Evolutionary conservation across 2,888 invertebrate species (phyloP).

Genomic region (Clostera curtula): DNA sequence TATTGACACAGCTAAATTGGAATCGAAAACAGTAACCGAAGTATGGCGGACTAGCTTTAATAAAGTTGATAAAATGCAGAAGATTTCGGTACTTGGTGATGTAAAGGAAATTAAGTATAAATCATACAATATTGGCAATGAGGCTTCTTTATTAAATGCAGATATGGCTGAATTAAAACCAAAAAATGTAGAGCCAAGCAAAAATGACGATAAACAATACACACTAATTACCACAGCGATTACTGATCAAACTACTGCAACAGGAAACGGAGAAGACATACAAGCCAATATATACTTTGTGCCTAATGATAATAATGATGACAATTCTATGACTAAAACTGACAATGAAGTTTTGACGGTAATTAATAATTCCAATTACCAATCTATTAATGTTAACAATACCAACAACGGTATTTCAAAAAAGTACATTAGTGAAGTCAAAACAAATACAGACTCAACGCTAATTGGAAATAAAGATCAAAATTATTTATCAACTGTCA

Average conservation of each 20-base stretch:
- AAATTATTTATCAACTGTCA: too few species aligned
- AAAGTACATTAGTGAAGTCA: too few species aligned
- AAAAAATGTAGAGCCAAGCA: too few species aligned
- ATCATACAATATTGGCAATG: not conserved
- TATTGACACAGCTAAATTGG: conserved; percentile 1
- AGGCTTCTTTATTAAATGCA: conserved; percentile 1
- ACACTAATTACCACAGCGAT: not conserved
- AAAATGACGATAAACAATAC: not conserved
- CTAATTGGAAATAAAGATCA: too few species aligned
- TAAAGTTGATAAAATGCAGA: conserved; percentile 1
- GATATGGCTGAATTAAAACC: not conserved
- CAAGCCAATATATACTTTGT: conserved; percentile 10
- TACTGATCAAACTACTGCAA: not conserved
- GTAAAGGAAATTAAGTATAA: not conserved
- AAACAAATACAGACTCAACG: too few species aligned
- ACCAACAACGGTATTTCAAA: too few species aligned
- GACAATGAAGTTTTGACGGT: too few species aligned
- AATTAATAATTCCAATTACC: too few species aligned
- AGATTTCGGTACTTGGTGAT: conserved; percentile 1
- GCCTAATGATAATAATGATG: conserved; percentile 4
- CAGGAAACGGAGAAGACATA: not conserved
- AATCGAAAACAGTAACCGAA: conserved; percentile 10
- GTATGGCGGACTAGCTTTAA: conserved; percentile 5
- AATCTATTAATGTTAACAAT: too few species aligned
- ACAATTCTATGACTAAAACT: conserved; percentile 4